These are phyloP conservation scores for Gymnocheta viridis DNA, from an alignment of 2,888 invertebrate species.

Conservation along the genomic window DNA sequence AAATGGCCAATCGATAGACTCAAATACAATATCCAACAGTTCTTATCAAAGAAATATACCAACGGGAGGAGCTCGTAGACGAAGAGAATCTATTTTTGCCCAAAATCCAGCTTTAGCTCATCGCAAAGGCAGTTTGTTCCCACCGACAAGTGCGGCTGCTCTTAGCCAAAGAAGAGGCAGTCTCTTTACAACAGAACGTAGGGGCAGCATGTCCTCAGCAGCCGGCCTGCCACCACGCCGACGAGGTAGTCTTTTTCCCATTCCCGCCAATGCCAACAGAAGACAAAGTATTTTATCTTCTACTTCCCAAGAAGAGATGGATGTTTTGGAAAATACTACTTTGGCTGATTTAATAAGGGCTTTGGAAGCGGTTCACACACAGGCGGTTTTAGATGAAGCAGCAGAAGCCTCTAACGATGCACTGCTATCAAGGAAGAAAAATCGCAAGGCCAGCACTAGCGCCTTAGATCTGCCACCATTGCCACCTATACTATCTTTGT, in stretches of 20 bases:
- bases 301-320: slow-evolving; percentile 78
- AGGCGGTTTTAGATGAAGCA: slow-evolving; percentile 80
- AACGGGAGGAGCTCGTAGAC: slow-evolving; percentile 71
- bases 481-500: slow-evolving; percentile 83
- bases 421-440: slow-evolving; percentile 73
- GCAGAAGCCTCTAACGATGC: slow-evolving; percentile 73
- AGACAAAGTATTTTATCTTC: slow-evolving; percentile 80
- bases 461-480: slow-evolving; percentile 82
- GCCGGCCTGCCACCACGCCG: slow-evolving; percentile 72
- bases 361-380: slow-evolving; percentile 86
- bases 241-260: slow-evolving; percentile 77
- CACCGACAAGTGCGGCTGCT: slow-evolving; percentile 73
- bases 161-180: slow-evolving; percentile 77
- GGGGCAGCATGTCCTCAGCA: slow-evolving; percentile 71
- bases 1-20: slow-evolving; percentile 37
- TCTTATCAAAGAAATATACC: slow-evolving; percentile 74
- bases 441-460: slow-evolving; percentile 84
- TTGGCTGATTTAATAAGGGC: slow-evolving; percentile 91
- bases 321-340: slow-evolving; percentile 90
- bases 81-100: slow-evolving; percentile 79
- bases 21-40: slow-evolving; percentile 61
- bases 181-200: slow-evolving; percentile 70
- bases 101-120: slow-evolving; percentile 77
- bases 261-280: slow-evolving; percentile 74
- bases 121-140: slow-evolving; percentile 78